Base-by-base conservation (phyloP, 2,888 invertebrate species). In the Coenonympha glycerion region DNA sequence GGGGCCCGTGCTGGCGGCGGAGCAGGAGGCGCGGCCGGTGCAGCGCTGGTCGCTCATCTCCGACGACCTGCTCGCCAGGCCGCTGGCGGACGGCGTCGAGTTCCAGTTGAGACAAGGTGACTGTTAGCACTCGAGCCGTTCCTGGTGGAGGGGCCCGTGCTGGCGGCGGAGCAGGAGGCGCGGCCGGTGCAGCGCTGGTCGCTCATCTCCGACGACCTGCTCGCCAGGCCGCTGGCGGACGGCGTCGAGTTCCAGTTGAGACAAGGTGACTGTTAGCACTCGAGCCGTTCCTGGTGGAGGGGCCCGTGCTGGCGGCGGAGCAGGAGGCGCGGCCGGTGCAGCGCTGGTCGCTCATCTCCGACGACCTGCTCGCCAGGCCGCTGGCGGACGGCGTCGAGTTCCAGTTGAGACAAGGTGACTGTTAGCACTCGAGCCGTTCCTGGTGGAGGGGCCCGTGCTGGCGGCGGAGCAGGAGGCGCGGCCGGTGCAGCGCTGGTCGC, bases 41-140 rank as follows among this genome's bases (percentile, higher is more conserved):
- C 97, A 98, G 71, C 94, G 97, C 30, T 99, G 99, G 99, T 95
- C 98, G 2, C 89, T 98, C 40, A 93, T 98, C 59, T 97, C 97
- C 61, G 97, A 98, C 65, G 95, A 95, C 65, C 89, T 97, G 21
- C 90, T 97, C 0, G 97, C 98, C 0, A 88, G 97, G 5, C 94
- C 96, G 0, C 89, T 99, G 15, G 91, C 92, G 0, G 92, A 95
- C 64, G 94, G 94, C 47, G 91, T 93, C 39, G 91, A 93, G 51
- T 99, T 99, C 83, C 96, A 98, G 74, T 88, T 99, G 30, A 89
- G 98, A 18, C 97, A 97, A 76, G 95, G 44, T 44, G 33, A n/a
- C n/a, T 11, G 28, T 6, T 22, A n/a, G 4, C 13, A n/a, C n/a
- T 9, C 30, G 5, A 30, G 30, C 30, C 3, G 6, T 30, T 28